Percentiles rank a stretch among this genome's conserved stretches.
Evolutionary conservation across 2,888 invertebrate genomes (phyloP).

Genomic region (Coenonympha glycerion): DNA sequence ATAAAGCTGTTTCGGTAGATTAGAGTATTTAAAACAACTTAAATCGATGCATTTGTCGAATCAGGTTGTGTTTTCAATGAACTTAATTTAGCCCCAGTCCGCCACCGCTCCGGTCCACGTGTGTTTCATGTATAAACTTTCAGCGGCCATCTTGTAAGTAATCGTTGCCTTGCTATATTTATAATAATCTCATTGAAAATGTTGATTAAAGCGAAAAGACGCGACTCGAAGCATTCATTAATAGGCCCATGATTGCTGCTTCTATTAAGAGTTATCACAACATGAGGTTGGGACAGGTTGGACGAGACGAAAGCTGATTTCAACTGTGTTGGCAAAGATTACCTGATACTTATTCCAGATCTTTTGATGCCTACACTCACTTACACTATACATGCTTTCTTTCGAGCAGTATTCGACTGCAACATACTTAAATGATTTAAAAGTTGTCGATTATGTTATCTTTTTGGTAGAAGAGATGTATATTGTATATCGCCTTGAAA

Average conservation of each 20-base stretch:
- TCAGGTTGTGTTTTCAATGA: no score
- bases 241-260: constrained; percentile 58
- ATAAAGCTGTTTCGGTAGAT: no score
- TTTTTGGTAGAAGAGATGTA: no score
- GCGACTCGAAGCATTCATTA: constrained; percentile 50
- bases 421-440: no score
- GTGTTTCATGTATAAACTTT: constrained; percentile 1
- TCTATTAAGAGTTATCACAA: constrained; percentile 59
- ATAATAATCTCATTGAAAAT: constrained; percentile 61
- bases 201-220: constrained; percentile 59
- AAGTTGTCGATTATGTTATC: no score
- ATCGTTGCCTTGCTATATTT: constrained; percentile 35
- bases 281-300: constrained; percentile 41
- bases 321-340: constrained; percentile 38
- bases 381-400: neutral
- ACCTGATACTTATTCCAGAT: neutral
- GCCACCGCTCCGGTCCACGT: no score
- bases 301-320: constrained; percentile 35
- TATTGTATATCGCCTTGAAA: no score
- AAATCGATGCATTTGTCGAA: no score
- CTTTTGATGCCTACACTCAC: neutral
- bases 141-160: constrained; percentile 39
- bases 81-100: no score
- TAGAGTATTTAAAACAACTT: no score
- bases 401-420: neutral